Evolutionary conservation across 2,888 invertebrate species (phyloP).

Genomic region (Actias luna): DNA sequence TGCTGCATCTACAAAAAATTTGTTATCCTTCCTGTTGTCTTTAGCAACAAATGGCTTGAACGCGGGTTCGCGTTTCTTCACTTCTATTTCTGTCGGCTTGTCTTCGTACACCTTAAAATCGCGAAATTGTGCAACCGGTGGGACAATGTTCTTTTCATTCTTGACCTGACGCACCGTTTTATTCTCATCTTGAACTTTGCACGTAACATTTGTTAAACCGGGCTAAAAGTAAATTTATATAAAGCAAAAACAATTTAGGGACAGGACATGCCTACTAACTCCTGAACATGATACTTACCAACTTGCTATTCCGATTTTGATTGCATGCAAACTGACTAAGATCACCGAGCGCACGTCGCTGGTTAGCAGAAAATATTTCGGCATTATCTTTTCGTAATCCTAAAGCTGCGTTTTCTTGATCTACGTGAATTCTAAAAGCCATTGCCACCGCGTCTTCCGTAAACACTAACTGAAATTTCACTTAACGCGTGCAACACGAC

Average conservation of each 20-base stretch:
- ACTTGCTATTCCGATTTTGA: slow-evolving; percentile 76
- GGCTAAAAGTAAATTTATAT: slow-evolving; percentile 42
- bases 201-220: slow-evolving; percentile 70
- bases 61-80: slow-evolving; percentile 67
- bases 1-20: slow-evolving; percentile 56
- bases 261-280: slow-evolving; percentile 11
- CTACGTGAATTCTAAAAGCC: slow-evolving; percentile 90
- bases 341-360: slow-evolving; percentile 85
- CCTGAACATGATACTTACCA: slow-evolving; percentile 65
- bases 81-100: slow-evolving; percentile 67
- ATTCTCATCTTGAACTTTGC: slow-evolving; percentile 75
- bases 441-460: slow-evolving; percentile 76
- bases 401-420: slow-evolving; percentile 86
- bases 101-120: slow-evolving; percentile 90
- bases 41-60: slow-evolving; percentile 71
- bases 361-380: slow-evolving; percentile 73
- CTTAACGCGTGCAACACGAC: slow-evolving; percentile 42
- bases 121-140: slow-evolving; percentile 87
- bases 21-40: slow-evolving; percentile 61
- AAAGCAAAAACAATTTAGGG: slow-evolving; percentile 22
- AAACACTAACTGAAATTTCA: slow-evolving; percentile 57
- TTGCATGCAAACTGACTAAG: slow-evolving; percentile 82
- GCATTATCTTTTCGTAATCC: slow-evolving; percentile 78
- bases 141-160: slow-evolving; percentile 76
- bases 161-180: slow-evolving; percentile 71